Evolutionary conservation across 2,113 vertebrate genomes (phyloP).

Genomic region (Glaucidium brasilianum): DNA sequence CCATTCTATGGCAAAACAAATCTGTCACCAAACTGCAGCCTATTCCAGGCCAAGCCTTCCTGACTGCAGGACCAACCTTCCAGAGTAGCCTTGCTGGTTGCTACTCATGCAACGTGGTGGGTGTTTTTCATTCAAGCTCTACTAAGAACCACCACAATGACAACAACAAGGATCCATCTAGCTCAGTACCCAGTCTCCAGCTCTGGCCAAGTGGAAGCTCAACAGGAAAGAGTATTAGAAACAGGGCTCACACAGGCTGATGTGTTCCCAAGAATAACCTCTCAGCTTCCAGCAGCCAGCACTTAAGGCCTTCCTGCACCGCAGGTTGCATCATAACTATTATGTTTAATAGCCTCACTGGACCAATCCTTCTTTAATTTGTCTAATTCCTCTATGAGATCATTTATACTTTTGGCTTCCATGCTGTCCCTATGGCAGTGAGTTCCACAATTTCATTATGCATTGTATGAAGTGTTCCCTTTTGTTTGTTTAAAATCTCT

Average conservation of each 20-base stretch:
- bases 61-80: background rate
- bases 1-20: background rate
- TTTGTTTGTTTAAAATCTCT: background rate
- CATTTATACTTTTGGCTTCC: conserved; percentile 29
- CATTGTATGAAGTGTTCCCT: background rate
- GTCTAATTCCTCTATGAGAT: conserved; percentile 44
- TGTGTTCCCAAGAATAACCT: conserved; percentile 17
- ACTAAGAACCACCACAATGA: background rate
- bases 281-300: conserved; percentile 9
- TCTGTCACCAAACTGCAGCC: background rate
- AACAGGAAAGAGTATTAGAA: background rate
- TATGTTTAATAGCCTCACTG: conserved; percentile 39
- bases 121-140: background rate
- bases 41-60: background rate
- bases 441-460: background rate
- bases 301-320: conserved; percentile 25
- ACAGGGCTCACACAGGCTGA: background rate
- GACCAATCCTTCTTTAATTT: conserved; percentile 53
- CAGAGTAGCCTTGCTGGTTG: background rate
- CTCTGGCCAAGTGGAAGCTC: background rate
- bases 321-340: conserved; percentile 42
- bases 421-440: background rate
- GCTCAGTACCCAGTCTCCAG: background rate
- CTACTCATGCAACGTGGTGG: accelerated
- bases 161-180: background rate